Percentiles rank a stretch among this genome's conserved stretches.
phyloP scores from a whole-genome alignment of 2,888 invertebrate genomes.

The Drepanosiphum platanoidis region DNA sequence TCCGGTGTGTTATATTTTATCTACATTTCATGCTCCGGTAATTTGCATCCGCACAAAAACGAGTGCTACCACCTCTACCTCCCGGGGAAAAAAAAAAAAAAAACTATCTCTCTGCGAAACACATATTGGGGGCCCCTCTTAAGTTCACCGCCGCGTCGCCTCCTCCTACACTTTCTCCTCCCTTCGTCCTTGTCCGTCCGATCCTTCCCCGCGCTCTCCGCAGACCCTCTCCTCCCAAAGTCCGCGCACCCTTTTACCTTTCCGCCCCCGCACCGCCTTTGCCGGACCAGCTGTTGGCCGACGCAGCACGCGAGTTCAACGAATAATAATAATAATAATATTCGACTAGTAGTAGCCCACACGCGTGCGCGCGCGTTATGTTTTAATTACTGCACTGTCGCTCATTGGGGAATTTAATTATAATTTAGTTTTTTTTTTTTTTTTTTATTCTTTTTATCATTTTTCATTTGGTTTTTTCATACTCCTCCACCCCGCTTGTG shows the following conservation, averaged over 20 bases:
- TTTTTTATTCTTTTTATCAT: neutral
- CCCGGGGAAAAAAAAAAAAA: no score
- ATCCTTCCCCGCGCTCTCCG: neutral
- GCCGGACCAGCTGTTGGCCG: neutral
- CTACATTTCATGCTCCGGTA: constrained; percentile 58
- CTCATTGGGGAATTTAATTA: constrained; percentile 39
- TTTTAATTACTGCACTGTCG: constrained; percentile 41
- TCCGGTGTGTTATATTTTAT: constrained; percentile 50
- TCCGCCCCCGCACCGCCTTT: neutral
- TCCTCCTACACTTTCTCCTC: neutral
- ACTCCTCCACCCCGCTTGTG: neutral
- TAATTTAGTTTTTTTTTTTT: constrained; percentile 22
- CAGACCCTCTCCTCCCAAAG: no score
- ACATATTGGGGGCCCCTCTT: constrained; percentile 37
- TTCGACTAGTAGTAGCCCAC: constrained; percentile 10
- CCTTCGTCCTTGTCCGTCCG: neutral
- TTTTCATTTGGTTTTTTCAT: neutral
- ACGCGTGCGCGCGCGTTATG: neutral
- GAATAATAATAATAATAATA: no score
- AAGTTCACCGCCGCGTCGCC: neutral
- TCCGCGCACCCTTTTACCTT: neutral
- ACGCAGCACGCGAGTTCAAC: neutral
- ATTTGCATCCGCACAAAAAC: constrained; percentile 50
- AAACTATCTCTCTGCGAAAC: constrained; percentile 46
- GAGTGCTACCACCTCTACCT: no score